Conservation (phyloP, 2,888 invertebrate species). For the Hedya salicella region DNA sequence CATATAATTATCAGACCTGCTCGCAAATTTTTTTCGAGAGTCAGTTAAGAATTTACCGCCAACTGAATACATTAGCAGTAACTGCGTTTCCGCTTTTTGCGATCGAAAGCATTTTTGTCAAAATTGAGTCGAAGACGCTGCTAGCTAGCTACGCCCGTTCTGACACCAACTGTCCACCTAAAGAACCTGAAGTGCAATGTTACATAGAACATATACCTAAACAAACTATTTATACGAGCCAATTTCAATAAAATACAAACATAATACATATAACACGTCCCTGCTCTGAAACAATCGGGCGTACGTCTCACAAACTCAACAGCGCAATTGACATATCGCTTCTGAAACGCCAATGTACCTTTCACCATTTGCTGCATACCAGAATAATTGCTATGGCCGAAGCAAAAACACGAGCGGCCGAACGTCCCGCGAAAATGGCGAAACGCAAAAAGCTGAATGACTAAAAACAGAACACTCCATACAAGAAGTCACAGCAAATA, state of each 20-base stretch:
- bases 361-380: slow-evolving; percentile 27
- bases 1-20: too few relatives aligned
- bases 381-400: slow-evolving; percentile 22
- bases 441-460: slow-evolving; percentile 30
- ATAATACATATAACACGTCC: neutral
- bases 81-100: too few relatives aligned
- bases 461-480: slow-evolving; percentile 13
- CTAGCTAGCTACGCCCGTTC: too few relatives aligned
- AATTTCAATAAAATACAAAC: neutral
- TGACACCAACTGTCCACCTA: too few relatives aligned
- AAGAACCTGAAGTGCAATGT: too few relatives aligned
- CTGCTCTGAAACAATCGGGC: neutral
- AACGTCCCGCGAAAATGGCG: slow-evolving; percentile 12
- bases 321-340: neutral
- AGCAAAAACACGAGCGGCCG: slow-evolving; percentile 12
- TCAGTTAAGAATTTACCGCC: too few relatives aligned
- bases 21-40: too few relatives aligned
- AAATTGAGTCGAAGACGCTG: too few relatives aligned
- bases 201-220: neutral
- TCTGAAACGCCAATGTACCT: slow-evolving; percentile 2
- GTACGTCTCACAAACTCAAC: neutral
- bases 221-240: neutral
- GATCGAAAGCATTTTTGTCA: too few relatives aligned
- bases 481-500: neutral
- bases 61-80: too few relatives aligned